phyloP scores from a whole-genome alignment of 2,797 vertebrate genomes.

The Malurus leucopterus region DNA sequence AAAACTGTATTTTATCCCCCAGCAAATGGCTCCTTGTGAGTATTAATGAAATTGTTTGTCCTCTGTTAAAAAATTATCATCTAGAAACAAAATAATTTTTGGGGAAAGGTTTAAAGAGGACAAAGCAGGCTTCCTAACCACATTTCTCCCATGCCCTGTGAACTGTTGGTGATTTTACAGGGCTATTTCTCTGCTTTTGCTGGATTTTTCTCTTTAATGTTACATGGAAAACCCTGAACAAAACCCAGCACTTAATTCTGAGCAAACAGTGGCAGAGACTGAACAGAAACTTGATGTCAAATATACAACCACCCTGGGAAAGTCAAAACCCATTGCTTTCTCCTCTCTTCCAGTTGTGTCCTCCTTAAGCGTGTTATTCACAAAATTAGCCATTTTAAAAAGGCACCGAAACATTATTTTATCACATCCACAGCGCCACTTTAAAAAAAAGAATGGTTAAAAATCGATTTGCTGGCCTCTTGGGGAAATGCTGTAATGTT shows the following conservation, averaged over 20 bases:
- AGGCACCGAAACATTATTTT: conserved; percentile 35
- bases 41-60: background rate
- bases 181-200: background rate
- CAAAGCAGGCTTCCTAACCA: background rate
- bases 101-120: background rate
- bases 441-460: conserved; percentile 49
- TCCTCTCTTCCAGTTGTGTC: conserved; percentile 24
- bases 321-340: conserved; percentile 1
- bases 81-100: background rate
- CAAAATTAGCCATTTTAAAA: conserved; percentile 11
- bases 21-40: background rate
- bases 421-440: conserved; percentile 16
- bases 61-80: background rate
- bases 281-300: conserved; percentile 25
- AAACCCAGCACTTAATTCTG: conserved; percentile 9
- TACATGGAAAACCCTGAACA: conserved; percentile 14
- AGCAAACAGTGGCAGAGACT: conserved; percentile 41
- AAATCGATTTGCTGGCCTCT: conserved; percentile 63
- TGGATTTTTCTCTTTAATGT: background rate
- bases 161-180: background rate
- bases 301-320: background rate
- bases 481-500: conserved; percentile 65
- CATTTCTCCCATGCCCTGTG: background rate
- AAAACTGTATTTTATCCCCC: background rate
- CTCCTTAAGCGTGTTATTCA: background rate